Percentiles rank a stretch among this genome's conserved stretches.
Conservation (phyloP, 2,888 invertebrate genomes). For the Ectobius pallidus region DNA sequence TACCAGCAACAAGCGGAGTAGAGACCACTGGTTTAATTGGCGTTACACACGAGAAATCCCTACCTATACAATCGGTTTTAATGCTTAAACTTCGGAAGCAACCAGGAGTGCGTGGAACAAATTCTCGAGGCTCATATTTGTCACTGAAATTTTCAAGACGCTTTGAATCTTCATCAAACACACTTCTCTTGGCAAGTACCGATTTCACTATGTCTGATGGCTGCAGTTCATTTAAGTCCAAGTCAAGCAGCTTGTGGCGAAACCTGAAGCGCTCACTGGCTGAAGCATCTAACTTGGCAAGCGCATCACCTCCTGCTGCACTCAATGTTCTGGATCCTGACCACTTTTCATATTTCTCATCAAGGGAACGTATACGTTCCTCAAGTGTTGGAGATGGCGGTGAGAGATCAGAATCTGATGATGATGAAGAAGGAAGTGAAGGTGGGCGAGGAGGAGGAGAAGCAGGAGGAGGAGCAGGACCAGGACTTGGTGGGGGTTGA, state of each 20-base stretch:
- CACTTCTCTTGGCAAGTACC: slow-evolving; percentile 88
- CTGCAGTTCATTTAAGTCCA: slow-evolving; percentile 81
- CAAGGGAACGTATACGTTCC: slow-evolving; percentile 88
- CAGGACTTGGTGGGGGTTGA: slow-evolving; percentile 54
- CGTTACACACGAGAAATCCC: slow-evolving; percentile 39
- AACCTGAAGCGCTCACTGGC: slow-evolving; percentile 64
- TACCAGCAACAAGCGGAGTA: slow-evolving; percentile 27
- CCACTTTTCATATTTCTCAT: slow-evolving; percentile 93
- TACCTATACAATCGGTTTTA: slow-evolving; percentile 45
- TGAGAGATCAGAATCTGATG: slow-evolving; percentile 70
- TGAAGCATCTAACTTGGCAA: slow-evolving; percentile 59
- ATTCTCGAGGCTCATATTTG: slow-evolving; percentile 75
- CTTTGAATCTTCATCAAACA: slow-evolving; percentile 96
- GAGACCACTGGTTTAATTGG: slow-evolving; percentile 40
- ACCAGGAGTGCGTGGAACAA: slow-evolving; percentile 48
- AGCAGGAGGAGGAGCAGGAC: slow-evolving; percentile 61
- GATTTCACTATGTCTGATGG: slow-evolving; percentile 94
- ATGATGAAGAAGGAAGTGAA: slow-evolving; percentile 76
- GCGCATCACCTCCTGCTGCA: slow-evolving; percentile 61
- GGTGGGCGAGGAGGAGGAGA: slow-evolving; percentile 64
- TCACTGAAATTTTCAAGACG: slow-evolving; percentile 86
- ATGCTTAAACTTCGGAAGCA: slow-evolving; percentile 40
- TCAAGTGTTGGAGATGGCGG: slow-evolving; percentile 76
- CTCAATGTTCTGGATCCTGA: slow-evolving; percentile 70
- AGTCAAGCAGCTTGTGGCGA: slow-evolving; percentile 76